Base-by-base conservation (phyloP, 2,888 invertebrate genomes). In the Venustoraphidia nigricollis region DNA sequence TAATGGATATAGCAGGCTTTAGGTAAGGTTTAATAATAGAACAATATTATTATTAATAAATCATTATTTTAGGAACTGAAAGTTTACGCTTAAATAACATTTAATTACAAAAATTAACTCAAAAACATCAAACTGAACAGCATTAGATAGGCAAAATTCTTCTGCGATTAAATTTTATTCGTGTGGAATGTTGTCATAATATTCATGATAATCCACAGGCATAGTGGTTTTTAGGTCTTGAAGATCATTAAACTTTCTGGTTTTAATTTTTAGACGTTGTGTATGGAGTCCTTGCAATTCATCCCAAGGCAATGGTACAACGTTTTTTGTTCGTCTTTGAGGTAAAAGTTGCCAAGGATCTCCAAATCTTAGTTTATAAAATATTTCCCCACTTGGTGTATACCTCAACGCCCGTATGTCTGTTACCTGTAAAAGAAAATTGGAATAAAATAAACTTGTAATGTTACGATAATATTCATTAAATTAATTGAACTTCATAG, bases 371-470 rank as follows among this genome's bases (percentile, higher is more conserved):
- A 50, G 34, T 44, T 50, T 50, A 43, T 43, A 50, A 34, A 13
- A 39, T 39, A 50, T 50, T 13, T 40, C 10, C 17, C 47, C 50
- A 47, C 38, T 36, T 27, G 44, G 47, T 11, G 34, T 37, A 39
- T 49, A 51, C 36, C 46, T 37, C n/a, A 51, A 17, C 2, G 47
- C 47, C 14, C 49, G 34, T 38, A 51, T 42, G 39, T 51, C 49
- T 13, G 51, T 51, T n/a, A 50, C 50, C 37, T 37, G 34, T 13
- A 11, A 43, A 43, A 35, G 35, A 34, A 43, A 43, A 43, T 6
- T 10, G 35, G 27, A 34, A 43, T 35, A 35, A 43, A 17, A 17
- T 17, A n/a, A n/a, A n/a, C n/a, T n/a, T n/a, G n/a, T 17, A 17
- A 17, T 17, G 17, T 17, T 17, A 17, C 17, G 4, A 17, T 3